Conservation (phyloP, 2,888 invertebrate genomes). For the Sicus ferrugineus region DNA sequence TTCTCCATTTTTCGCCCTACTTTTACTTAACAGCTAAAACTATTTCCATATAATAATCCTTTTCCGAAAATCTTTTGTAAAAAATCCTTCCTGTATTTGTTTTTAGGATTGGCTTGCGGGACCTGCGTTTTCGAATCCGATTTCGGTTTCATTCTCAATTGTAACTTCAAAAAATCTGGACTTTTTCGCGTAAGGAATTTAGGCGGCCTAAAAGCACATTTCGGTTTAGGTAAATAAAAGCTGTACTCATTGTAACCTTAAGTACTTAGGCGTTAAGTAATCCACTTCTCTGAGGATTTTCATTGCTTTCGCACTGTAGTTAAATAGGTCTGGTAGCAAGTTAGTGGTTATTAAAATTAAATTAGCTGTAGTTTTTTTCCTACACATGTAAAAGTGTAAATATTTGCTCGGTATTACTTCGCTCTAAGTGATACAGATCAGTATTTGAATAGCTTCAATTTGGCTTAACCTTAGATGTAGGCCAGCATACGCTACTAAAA, state of each 20-base stretch:
- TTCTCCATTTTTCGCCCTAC: neutral
- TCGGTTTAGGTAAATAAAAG: constrained; percentile 80
- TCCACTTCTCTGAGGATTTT: neutral
- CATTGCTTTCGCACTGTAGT: neutral
- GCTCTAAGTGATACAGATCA: no score
- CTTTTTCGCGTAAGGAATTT: constrained; percentile 90
- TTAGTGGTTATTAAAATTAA: neutral
- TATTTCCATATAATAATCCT: neutral
- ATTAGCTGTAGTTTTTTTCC: neutral
- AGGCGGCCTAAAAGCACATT: constrained; percentile 88
- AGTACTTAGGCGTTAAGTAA: neutral
- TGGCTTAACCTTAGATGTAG: neutral
- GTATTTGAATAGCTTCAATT: no score
- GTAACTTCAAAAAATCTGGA: constrained; percentile 91
- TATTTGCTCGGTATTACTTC: neutral
- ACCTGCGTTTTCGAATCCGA: constrained; percentile 89
- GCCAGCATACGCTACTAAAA: neutral
- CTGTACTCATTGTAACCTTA: neutral
- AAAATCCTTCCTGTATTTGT: constrained; percentile 57
- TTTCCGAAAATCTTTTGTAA: constrained; percentile 27
- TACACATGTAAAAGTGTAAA: neutral
- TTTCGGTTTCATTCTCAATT: constrained; percentile 89
- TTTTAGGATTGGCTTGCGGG: constrained; percentile 73
- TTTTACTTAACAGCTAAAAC: neutral
- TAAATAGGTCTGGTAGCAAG: neutral